Base-by-base conservation (phyloP, 1,140 invertebrate species). In the Macrostomum lignano region DNA sequence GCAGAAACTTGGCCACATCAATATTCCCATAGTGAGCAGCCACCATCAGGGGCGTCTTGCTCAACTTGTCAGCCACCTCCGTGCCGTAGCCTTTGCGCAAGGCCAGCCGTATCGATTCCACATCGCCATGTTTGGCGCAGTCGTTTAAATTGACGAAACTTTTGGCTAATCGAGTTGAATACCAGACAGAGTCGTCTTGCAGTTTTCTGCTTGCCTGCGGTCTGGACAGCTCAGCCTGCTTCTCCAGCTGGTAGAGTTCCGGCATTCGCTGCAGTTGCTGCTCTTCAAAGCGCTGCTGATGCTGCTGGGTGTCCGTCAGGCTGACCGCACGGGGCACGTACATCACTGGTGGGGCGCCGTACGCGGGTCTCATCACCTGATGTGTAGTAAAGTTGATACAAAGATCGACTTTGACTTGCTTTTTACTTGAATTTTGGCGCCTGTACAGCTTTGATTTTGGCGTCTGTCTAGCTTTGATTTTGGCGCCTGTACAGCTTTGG, bases 21-120 rank as follows among this genome's bases (percentile, higher is more conserved):
- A 55, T 37, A 33, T 52, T 49, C 6, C 52, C 52, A 21, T 42
- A 33, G 17, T 42, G 33, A 37, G 46, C 46, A 3, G 56, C 52
- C 3, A 46, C 41, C 52, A 58, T 58, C 7, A 60, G 43, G 6
- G 56, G 52, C n/a, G 56, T 58, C 38, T 58, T 60, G 42, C 49
- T 57, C 38, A 47, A 58, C 36, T 48, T 55, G 40, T 58, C 54
- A 25, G 48, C 41, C 3, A 46, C 49, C 36, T 60, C 55, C 4
- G 54, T 48, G n/a, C 42, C 42, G 2, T 46, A 39, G 5, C 53
- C 53, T 35, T 40, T 42, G 17, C 40, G 37, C 17, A 56, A 43
- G 1, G 53, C 49, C 38, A 39, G 41, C 36, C 47, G 46, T 31
- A 59, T 15, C 5, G 55, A 51, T 29, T 52, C 50, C 24, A 49